phyloP scores from a whole-genome alignment of 2,888 invertebrate species.

The Magallana nippona region DNA sequence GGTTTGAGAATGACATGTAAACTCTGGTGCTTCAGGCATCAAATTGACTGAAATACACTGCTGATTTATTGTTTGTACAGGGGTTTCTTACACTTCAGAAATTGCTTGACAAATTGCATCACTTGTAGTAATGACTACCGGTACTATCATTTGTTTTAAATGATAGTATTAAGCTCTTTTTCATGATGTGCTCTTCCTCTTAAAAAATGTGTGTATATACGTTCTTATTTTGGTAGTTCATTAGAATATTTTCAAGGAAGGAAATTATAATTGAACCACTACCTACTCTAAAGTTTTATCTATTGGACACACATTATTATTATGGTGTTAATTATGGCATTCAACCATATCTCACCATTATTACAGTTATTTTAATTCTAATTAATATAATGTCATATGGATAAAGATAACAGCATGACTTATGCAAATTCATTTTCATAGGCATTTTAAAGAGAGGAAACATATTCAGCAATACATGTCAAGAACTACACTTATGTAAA shows the following conservation, averaged over 20 bases:
- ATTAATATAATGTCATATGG: not conserved
- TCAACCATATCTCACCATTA: not conserved
- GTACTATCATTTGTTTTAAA: not conserved
- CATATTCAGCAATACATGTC: too few relatives aligned
- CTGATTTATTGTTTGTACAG: not conserved
- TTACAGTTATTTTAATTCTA: not conserved
- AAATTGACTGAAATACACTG: not conserved
- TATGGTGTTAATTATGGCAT: not conserved
- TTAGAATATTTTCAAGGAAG: too few relatives aligned
- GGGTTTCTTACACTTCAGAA: not conserved
- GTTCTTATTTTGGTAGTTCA: not conserved
- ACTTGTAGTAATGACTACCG: slow-evolving; percentile 6
- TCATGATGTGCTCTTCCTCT: not conserved
- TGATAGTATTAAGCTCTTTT: not conserved
- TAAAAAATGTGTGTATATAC: not conserved
- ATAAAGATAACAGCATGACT: not conserved
- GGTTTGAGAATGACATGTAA: not conserved
- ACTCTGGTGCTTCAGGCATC: slow-evolving; percentile 2
- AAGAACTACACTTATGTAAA: not conserved
- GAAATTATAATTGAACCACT: too few relatives aligned
- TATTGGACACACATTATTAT: not conserved
- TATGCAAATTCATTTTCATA: slow-evolving; percentile 15
- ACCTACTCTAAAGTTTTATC: not conserved
- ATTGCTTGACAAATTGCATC: slow-evolving; percentile 4
- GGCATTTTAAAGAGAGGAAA: too few relatives aligned